Evolutionary conservation across 2,888 invertebrate genomes (phyloP).

Genomic region (Caenorhabditis sp.): DNA sequence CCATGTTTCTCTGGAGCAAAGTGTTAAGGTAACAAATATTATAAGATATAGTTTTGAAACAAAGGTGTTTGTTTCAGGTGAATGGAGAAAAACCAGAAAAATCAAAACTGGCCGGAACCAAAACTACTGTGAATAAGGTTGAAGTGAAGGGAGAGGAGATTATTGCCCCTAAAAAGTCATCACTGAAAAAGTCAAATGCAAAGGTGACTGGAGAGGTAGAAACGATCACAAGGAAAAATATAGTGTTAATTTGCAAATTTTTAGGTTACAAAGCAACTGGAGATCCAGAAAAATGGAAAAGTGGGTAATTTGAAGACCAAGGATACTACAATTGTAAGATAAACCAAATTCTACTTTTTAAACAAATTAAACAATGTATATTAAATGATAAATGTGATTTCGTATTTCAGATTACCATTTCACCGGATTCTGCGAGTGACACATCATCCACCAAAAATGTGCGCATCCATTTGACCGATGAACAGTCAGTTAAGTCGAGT

Average conservation of each 20-base stretch:
- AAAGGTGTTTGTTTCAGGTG: constrained; percentile 23
- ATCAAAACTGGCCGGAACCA: constrained; percentile 50
- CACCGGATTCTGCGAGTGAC: constrained; percentile 55
- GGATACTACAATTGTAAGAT: constrained; percentile 43
- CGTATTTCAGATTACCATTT: constrained; percentile 57
- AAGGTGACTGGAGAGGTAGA: constrained; percentile 57
- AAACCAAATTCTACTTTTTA: neutral
- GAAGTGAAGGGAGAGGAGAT: constrained; percentile 63
- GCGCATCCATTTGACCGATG: constrained; percentile 54
- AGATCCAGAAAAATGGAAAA: constrained; percentile 53
- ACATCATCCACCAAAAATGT: constrained; percentile 57
- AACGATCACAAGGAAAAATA: neutral
- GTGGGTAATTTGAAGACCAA: constrained; percentile 47
- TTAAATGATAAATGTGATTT: too few species aligned
- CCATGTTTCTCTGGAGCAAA: constrained; percentile 52
- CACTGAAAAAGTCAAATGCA: constrained; percentile 56
- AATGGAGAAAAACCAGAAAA: constrained; percentile 61
- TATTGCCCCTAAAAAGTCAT: constrained; percentile 52
- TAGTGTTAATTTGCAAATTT: constrained; percentile 1
- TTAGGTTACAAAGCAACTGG: constrained; percentile 44
- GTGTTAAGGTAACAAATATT: constrained; percentile 51
- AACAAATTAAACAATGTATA: neutral
- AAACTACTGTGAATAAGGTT: constrained; percentile 48
- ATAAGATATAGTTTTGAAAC: too few species aligned
- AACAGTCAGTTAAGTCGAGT: constrained; percentile 55